Conservation (phyloP, 2,113 vertebrate genomes). For the Ahaetulla prasina region DNA sequence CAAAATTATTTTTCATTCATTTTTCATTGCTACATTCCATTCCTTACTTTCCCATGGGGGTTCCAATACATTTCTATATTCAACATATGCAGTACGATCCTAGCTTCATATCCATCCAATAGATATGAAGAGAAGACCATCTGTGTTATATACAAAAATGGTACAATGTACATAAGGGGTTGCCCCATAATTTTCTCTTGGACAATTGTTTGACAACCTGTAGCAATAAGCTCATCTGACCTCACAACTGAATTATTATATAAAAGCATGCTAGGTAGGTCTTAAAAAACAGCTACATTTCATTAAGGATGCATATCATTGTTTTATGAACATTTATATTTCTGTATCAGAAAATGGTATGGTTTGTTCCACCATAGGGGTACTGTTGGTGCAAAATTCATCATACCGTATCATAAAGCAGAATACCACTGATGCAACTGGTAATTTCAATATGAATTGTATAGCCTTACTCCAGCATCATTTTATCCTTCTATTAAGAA, state of each 20-base stretch:
- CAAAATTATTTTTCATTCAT: not conserved
- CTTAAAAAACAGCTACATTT: not conserved
- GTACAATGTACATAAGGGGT: not conserved
- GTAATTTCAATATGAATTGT: constrained; percentile 16
- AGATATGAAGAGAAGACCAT: not conserved
- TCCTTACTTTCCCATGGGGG: not conserved
- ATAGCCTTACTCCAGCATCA: not conserved
- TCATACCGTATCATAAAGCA: not conserved
- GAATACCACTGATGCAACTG: not conserved
- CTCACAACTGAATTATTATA: not conserved
- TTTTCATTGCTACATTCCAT: not conserved
- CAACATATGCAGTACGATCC: not conserved
- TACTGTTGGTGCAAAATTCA: not conserved
- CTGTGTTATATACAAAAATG: not conserved
- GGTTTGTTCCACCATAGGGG: not conserved
- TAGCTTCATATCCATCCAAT: not conserved
- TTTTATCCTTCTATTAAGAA: not conserved
- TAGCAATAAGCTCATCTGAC: not conserved
- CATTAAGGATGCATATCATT: not conserved
- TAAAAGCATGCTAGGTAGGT: not conserved
- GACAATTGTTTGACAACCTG: not conserved
- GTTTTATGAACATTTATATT: not conserved
- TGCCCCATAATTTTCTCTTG: not conserved
- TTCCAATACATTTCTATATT: not conserved
- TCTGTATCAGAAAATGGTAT: not conserved